A percentile compares a stretch with the other conserved stretches of the same genome.
These are phyloP conservation scores for Otocyon megalotis DNA, from an alignment of 2,113 vertebrate species.

Conservation along the genomic window DNA sequence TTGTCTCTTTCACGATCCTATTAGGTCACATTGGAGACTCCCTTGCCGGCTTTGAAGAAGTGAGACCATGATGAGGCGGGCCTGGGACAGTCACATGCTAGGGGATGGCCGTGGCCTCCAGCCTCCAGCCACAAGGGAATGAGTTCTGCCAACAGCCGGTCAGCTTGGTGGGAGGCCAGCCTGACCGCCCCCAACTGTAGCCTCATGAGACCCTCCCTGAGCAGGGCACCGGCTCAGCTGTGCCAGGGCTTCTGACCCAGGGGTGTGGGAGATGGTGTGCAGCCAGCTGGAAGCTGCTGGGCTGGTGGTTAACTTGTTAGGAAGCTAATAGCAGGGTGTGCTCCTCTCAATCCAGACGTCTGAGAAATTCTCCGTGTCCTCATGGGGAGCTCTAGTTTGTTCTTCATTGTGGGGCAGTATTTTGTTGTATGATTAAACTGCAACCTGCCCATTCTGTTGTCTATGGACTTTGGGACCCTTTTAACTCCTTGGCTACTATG, in stretches of 20 bases:
- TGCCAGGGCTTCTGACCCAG: too few species aligned
- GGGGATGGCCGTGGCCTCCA: not conserved
- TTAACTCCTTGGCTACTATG: not conserved
- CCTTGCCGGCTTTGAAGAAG: not conserved
- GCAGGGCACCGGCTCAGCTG: not conserved
- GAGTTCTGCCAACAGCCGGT: not conserved
- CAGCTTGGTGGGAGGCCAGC: not conserved
- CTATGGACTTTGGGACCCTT: not conserved
- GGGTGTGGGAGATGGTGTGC: not conserved
- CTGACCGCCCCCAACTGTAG: not conserved
- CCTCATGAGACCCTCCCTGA: not conserved
- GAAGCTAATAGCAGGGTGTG: accelerated
- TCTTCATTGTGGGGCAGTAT: not conserved
- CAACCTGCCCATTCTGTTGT: not conserved
- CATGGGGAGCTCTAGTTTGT: too few species aligned
- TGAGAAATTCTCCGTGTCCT: not conserved
- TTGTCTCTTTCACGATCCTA: accelerated
- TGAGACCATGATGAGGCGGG: not conserved
- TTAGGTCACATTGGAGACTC: not conserved
- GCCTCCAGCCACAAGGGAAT: not conserved
- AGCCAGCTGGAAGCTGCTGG: too few species aligned
- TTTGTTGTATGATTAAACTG: too few species aligned
- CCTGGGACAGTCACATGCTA: not conserved
- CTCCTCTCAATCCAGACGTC: not conserved
- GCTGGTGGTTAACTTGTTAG: too few species aligned